Conservation (phyloP, 2,113 vertebrate genomes). For the Xiphophorus hellerii region DNA sequence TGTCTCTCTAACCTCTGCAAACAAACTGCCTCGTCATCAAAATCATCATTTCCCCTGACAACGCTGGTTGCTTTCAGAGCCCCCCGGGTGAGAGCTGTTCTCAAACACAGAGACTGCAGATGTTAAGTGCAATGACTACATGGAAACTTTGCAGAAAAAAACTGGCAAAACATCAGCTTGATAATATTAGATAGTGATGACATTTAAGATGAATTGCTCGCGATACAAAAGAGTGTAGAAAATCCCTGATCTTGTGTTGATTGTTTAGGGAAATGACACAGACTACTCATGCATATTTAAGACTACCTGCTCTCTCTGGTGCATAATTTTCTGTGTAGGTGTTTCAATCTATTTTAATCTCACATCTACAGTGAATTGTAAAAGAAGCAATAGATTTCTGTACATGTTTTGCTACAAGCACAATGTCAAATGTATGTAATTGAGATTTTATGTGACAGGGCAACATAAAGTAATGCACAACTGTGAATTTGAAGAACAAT, state of each 20-base stretch:
- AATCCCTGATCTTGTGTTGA: background rate
- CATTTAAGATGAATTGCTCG: slow-evolving; percentile 44
- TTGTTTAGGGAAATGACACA: slow-evolving; percentile 15
- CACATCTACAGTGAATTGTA: too few relatives aligned
- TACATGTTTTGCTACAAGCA: too few relatives aligned
- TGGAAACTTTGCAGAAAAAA: slow-evolving; percentile 41
- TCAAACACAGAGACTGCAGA: slow-evolving; percentile 30
- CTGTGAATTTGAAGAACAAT: too few relatives aligned
- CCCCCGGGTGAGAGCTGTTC: slow-evolving; percentile 59
- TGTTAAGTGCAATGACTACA: slow-evolving; percentile 45
- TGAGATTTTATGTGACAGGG: too few relatives aligned
- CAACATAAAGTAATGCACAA: too few relatives aligned
- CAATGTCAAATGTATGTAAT: too few relatives aligned
- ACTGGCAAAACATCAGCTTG: slow-evolving; percentile 42
- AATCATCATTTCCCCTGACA: slow-evolving; percentile 53
- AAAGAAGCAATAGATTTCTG: too few relatives aligned
- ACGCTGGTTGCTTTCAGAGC: slow-evolving; percentile 38
- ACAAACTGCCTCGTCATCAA: slow-evolving; percentile 63
- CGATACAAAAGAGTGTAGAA: background rate
- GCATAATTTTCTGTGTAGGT: slow-evolving; percentile 25
- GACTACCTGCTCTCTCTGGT: slow-evolving; percentile 32
- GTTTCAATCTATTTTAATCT: background rate
- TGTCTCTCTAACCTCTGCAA: slow-evolving; percentile 27
- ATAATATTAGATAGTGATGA: slow-evolving; percentile 40
- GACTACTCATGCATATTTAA: slow-evolving; percentile 12